These are phyloP conservation scores for Miltochrista miniata DNA, from an alignment of 2,888 invertebrate species.

Conservation along the genomic window DNA sequence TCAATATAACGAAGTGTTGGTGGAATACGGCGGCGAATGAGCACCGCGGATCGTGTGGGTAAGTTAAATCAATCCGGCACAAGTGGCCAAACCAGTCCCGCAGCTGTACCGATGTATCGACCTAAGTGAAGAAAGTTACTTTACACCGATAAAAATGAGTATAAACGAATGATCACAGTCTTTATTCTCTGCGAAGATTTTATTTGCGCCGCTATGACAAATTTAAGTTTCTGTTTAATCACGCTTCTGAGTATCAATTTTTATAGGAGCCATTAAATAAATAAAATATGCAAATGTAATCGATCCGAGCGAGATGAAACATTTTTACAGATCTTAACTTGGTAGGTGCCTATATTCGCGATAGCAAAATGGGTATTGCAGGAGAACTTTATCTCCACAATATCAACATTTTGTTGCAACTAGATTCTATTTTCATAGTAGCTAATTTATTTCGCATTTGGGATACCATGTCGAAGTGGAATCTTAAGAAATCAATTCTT, in stretches of 20 bases:
- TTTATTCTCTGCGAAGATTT: constrained; percentile 8
- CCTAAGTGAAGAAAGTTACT: constrained; percentile 62
- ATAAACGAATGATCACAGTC: constrained; percentile 15
- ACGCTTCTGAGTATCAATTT: background rate
- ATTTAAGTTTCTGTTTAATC: background rate
- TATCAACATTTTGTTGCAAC: no score
- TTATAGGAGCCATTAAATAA: background rate
- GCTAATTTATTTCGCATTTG: no score
- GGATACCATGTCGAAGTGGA: no score
- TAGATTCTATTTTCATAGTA: no score
- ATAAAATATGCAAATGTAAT: background rate
- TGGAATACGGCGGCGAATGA: constrained; percentile 59
- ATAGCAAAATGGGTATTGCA: no score
- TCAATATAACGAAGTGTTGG: constrained; percentile 66
- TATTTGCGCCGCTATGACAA: background rate
- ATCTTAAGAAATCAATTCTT: no score
- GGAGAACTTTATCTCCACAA: no score
- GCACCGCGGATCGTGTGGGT: constrained; percentile 70
- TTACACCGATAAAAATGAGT: constrained; percentile 33
- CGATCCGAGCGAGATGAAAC: background rate
- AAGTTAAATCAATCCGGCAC: constrained; percentile 80
- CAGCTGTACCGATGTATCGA: constrained; percentile 70
- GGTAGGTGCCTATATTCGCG: no score
- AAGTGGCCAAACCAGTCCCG: constrained; percentile 83
- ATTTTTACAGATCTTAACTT: background rate